Conservation (phyloP, 1,140 invertebrate species). For the Drosophila auraria region DNA sequence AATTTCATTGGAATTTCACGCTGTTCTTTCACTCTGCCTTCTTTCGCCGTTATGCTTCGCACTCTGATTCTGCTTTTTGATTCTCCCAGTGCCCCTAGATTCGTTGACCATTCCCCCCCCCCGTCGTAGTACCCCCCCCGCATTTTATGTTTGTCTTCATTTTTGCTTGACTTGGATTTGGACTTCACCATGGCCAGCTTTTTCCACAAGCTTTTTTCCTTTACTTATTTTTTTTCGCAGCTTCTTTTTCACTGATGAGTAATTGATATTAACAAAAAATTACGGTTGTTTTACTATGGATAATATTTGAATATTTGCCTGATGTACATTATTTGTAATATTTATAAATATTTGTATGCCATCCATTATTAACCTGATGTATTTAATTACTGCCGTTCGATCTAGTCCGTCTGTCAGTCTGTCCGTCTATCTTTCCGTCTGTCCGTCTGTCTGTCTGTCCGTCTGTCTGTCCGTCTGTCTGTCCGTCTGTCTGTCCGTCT, state of each 20-base stretch:
- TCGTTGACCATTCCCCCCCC: constrained; percentile 11
- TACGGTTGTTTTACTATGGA: too few relatives aligned
- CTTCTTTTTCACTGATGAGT: neutral
- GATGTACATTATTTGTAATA: neutral
- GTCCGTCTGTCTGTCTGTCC: too few relatives aligned
- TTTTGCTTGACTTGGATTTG: neutral
- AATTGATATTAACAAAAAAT: too few relatives aligned
- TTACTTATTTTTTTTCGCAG: neutral
- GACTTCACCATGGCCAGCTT: neutral
- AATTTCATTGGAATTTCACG: constrained; percentile 71
- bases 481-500: too few relatives aligned
- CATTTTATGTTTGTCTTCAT: constrained; percentile 12
- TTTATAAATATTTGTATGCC: too few relatives aligned
- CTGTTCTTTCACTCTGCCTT: constrained; percentile 41
- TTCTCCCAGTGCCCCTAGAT: constrained; percentile 19
- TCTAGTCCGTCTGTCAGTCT: too few relatives aligned
- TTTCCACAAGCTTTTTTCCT: neutral
- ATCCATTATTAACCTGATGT: too few relatives aligned
- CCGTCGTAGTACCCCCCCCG: neutral
- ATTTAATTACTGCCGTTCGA: too few relatives aligned
- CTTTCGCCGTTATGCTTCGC: constrained; percentile 27
- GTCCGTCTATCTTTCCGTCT: too few relatives aligned
- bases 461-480: too few relatives aligned
- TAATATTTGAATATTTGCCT: neutral
- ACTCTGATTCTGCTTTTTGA: constrained; percentile 23